Evolutionary conservation across 1,140 invertebrate genomes (phyloP).

Genomic region (Myzus persicae): DNA sequence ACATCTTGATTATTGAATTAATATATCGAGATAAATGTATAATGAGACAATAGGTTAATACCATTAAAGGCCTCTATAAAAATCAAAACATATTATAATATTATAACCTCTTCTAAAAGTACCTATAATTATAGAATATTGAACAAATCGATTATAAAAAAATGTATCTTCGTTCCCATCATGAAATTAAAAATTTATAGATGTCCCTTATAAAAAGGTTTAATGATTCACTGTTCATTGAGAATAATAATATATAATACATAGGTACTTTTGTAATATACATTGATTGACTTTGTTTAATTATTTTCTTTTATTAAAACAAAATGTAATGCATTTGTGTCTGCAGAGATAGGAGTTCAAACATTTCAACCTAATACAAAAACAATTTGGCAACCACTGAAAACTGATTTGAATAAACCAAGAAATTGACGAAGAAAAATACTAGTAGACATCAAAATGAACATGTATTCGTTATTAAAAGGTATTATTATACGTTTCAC

Average conservation of each 20-base stretch:
- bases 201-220: too few relatives aligned
- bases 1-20: not conserved
- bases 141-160: too few relatives aligned
- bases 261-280: too few relatives aligned
- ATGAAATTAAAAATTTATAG: too few relatives aligned
- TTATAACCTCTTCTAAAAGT: too few relatives aligned
- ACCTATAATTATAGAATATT: too few relatives aligned
- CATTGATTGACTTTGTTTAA: not conserved
- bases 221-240: too few relatives aligned
- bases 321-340: not conserved
- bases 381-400: not conserved
- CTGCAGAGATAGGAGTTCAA: not conserved
- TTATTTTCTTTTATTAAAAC: not conserved
- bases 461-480: not conserved
- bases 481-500: not conserved
- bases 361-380: not conserved
- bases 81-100: too few relatives aligned
- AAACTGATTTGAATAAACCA: not conserved
- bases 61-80: too few relatives aligned
- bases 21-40: not conserved
- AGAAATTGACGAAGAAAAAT: not conserved
- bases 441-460: not conserved
- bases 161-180: too few relatives aligned
- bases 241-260: too few relatives aligned
- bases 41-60: not conserved